Evolutionary conservation across 2,113 vertebrate species (phyloP).

Genomic region (Carollia perspicillata): DNA sequence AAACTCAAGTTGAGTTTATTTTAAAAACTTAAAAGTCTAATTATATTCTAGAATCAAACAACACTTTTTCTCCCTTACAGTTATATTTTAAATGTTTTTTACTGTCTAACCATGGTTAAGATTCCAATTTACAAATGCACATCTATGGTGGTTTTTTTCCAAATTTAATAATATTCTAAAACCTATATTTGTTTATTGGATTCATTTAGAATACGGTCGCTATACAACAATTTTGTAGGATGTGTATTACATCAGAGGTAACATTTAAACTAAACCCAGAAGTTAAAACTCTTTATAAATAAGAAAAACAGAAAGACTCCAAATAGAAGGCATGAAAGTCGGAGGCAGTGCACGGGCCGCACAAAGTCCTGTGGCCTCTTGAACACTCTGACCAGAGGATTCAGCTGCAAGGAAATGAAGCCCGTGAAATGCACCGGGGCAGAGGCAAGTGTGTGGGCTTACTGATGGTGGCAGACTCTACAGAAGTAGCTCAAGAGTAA

Average conservation of each 20-base stretch:
- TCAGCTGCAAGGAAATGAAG: constrained; percentile 14
- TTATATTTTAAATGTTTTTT: constrained; percentile 5
- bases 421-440: neutral
- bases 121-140: constrained; percentile 46
- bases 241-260: constrained; percentile 39
- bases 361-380: neutral
- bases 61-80: neutral
- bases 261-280: constrained; percentile 48
- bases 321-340: neutral
- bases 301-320: constrained; percentile 31
- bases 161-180: constrained; percentile 58
- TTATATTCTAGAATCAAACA: constrained; percentile 25
- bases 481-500: constrained; percentile 50
- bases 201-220: constrained; percentile 57
- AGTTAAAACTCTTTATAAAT: constrained; percentile 48
- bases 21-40: constrained; percentile 37
- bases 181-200: constrained; percentile 41
- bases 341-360: neutral
- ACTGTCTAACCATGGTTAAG: constrained; percentile 39
- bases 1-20: constrained; percentile 28
- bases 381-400: neutral
- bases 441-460: neutral
- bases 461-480: neutral
- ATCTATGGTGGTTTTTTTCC: constrained; percentile 22
- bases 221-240: constrained; percentile 55